Evolutionary conservation across 2,888 invertebrate genomes (phyloP), one percentile per base, ranked within the genome.

Genomic region (Cheilosia variabilis): DNA sequence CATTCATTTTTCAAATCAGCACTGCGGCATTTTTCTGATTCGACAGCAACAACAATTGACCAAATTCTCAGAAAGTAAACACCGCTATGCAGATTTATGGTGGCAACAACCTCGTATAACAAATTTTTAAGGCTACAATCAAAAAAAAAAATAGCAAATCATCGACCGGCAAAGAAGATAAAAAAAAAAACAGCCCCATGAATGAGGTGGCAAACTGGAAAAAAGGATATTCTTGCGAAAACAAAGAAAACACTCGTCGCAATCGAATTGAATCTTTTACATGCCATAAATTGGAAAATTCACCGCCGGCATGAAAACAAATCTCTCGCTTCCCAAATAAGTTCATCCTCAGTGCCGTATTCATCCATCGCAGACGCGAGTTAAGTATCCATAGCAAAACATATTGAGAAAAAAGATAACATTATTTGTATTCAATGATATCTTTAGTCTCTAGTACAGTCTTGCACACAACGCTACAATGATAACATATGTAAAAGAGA

Each of bases 281-380:
- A 79, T 84, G 75, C 65, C 65, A 84, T 84, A 84, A 84, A 80
- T 84, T 84, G 84, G 50, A 80, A 84, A 80, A 80, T 80, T 80
- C 84, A 75, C 75, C 84, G 55, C 75, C 69, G 80, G 75, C 84
- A 76, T 65, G 63, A 79, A 84, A 73, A 79, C 72, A 79, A 78
- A 69, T 65, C 71, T 52, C 41, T 75, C 34, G 63, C 50, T 68
- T 31, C 45, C 31, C 47, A 58, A 79, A 73, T 52, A 84, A 68
- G 76, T 77, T 76, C 76, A 58, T 71, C 63, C 65, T 71, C 43
- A 63, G 57, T 72, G 31, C 24, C 58, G 1, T 50, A 60, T 66
- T 72, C 72, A 68, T 55, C 41, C 71, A 58, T 7, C 37, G 15
- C 41, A n/a, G n/a, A 9, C 31, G 45, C n/a, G n/a, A n/a, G n/a